A percentile compares a stretch with the other conserved stretches of the same genome.
These are phyloP conservation scores for Sinosuthora webbiana DNA, from an alignment of 2,113 vertebrate genomes.

Conservation along the genomic window DNA sequence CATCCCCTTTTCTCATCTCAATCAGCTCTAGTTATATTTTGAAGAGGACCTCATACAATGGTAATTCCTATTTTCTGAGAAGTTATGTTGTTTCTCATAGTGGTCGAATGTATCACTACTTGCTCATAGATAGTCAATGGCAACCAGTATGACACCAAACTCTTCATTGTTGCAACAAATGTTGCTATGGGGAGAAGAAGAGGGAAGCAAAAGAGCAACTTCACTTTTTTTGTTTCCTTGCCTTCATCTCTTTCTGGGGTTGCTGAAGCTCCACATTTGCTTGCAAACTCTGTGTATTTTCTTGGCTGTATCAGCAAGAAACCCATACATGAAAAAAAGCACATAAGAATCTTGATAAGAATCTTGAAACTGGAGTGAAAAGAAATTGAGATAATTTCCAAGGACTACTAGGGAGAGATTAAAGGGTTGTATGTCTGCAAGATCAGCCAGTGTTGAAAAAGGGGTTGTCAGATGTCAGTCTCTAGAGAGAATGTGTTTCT, in stretches of 20 bases:
- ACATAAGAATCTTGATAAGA: not conserved
- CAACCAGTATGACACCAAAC: not conserved
- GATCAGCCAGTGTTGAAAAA: not conserved
- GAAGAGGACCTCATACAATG: fast-evolving
- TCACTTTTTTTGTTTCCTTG: not conserved
- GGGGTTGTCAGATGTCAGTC: not conserved
- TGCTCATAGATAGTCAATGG: not conserved
- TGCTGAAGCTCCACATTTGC: not conserved
- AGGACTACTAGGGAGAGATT: not conserved
- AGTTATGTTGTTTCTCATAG: not conserved
- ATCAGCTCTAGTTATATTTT: not conserved
- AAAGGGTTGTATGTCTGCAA: not conserved
- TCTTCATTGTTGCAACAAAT: not conserved
- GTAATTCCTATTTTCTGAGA: not conserved
- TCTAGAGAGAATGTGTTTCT: not conserved
- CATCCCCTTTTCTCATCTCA: not conserved
- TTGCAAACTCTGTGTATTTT: not conserved
- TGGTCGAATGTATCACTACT: not conserved
- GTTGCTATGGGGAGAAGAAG: not conserved
- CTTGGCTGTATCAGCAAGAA: not conserved
- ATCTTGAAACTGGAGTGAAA: not conserved
- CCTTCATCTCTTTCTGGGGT: not conserved
- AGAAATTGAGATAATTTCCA: not conserved
- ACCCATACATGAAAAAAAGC: not conserved
- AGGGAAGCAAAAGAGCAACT: not conserved